Conservation (phyloP, 2,888 invertebrate genomes). For the Anarsia innoxiella region DNA sequence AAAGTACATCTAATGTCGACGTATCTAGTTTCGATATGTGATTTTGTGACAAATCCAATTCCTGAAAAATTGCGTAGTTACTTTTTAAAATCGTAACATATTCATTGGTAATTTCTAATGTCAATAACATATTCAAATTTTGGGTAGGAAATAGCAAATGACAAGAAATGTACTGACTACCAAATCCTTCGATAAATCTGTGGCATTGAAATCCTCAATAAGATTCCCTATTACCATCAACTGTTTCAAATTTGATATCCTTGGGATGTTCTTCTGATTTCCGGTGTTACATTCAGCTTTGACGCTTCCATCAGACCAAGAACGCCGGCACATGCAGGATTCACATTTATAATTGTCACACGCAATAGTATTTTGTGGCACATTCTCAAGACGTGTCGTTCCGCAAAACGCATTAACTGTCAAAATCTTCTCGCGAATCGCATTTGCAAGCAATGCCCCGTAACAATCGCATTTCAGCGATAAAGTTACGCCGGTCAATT, state of each 20-base stretch:
- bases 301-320: not conserved
- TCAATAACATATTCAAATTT: no score
- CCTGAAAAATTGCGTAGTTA: no score
- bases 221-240: not conserved
- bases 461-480: not conserved
- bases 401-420: not conserved
- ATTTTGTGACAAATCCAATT: not conserved
- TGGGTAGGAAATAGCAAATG: no score
- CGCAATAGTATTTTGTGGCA: not conserved
- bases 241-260: not conserved
- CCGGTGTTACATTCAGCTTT: not conserved
- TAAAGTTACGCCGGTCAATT: not conserved
- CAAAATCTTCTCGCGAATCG: not conserved
- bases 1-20: not conserved
- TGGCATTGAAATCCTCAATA: not conserved
- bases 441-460: not conserved
- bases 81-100: no score
- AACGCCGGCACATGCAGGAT: not conserved
- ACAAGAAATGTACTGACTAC: no score
- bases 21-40: not conserved
- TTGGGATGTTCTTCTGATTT: not conserved
- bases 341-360: not conserved
- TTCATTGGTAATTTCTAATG: no score
- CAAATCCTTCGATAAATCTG: not conserved
- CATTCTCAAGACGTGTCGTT: not conserved